Percentiles rank a stretch among this genome's conserved stretches.
Conservation (phyloP, 2,797 vertebrate genomes). For the Macrochelys suwanniensis region DNA sequence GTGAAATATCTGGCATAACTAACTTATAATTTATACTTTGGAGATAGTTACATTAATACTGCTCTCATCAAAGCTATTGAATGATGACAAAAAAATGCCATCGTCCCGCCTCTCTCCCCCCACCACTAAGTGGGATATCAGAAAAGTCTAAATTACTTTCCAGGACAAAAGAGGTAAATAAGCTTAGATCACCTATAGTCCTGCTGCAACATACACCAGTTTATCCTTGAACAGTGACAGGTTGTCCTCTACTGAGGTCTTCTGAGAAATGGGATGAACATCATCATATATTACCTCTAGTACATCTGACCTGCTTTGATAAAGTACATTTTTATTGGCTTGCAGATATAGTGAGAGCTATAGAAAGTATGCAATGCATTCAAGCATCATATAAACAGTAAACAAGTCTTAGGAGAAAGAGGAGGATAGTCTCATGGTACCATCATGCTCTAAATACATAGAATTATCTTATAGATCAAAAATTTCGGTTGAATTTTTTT, state of each 20-base stretch:
- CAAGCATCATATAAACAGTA: not conserved
- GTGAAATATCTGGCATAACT: not conserved
- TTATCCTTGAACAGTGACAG: not conserved
- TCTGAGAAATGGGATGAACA: not conserved
- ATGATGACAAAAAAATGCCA: not conserved
- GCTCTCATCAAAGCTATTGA: not conserved
- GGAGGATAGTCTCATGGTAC: not conserved
- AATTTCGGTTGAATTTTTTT: not conserved
- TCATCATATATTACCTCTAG: not conserved
- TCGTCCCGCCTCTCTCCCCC: no score
- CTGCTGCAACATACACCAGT: fast-evolving
- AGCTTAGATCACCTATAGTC: fast-evolving
- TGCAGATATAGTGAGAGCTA: not conserved
- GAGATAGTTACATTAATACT: not conserved
- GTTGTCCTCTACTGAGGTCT: not conserved
- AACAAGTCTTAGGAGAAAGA: not conserved
- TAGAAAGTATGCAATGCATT: not conserved
- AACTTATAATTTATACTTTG: not conserved
- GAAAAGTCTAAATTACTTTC: not conserved
- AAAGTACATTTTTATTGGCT: not conserved
- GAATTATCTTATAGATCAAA: not conserved
- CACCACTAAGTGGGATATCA: not conserved
- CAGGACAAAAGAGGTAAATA: not conserved
- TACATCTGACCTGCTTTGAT: not conserved
- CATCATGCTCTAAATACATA: not conserved